A percentile compares a stretch with the other conserved stretches of the same genome.
Conservation (phyloP, 2,113 vertebrate genomes). For the Hymenochirus boettgeri region DNA sequence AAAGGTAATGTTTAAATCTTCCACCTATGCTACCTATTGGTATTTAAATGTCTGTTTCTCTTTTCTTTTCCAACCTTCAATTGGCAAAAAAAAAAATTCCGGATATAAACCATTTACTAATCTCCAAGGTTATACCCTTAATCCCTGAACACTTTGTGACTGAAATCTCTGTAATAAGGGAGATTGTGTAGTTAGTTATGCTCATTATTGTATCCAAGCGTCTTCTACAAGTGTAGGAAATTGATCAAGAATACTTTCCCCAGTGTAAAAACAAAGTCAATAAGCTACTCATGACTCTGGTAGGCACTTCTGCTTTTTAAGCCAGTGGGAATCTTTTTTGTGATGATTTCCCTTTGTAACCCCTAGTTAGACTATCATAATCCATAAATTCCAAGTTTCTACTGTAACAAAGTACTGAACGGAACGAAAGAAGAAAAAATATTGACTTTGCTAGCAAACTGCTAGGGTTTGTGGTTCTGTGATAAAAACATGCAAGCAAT, state of each 20-base stretch:
- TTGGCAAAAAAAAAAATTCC: conserved; percentile 4
- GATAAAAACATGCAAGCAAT: conserved; percentile 14
- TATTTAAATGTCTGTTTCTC: not conserved
- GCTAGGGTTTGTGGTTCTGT: not conserved
- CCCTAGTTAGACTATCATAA: conserved; percentile 9
- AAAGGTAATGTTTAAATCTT: no score
- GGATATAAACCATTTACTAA: not conserved
- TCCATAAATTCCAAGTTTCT: conserved; percentile 34
- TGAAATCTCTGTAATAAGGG: conserved; percentile 27
- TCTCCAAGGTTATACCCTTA: conserved; percentile 13
- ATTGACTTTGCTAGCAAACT: conserved; percentile 2
- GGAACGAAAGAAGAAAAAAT: conserved; percentile 2
- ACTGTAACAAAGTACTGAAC: conserved; percentile 39
- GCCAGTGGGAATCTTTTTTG: conserved; percentile 45
- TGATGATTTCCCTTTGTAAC: conserved; percentile 41
- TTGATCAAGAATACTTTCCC: conserved; percentile 47
- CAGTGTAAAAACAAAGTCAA: conserved; percentile 44
- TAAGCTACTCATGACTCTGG: conserved; percentile 52
- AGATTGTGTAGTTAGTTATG: conserved; percentile 61
- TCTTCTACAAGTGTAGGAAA: conserved; percentile 44
- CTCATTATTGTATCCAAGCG: conserved; percentile 49
- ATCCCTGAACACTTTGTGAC: conserved; percentile 10
- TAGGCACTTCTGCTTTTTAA: conserved; percentile 43
- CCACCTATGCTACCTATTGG: no score
- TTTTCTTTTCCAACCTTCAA: not conserved